phyloP scores from a whole-genome alignment of 1,140 invertebrate genomes.

The Zaprionus tsacasi region DNA sequence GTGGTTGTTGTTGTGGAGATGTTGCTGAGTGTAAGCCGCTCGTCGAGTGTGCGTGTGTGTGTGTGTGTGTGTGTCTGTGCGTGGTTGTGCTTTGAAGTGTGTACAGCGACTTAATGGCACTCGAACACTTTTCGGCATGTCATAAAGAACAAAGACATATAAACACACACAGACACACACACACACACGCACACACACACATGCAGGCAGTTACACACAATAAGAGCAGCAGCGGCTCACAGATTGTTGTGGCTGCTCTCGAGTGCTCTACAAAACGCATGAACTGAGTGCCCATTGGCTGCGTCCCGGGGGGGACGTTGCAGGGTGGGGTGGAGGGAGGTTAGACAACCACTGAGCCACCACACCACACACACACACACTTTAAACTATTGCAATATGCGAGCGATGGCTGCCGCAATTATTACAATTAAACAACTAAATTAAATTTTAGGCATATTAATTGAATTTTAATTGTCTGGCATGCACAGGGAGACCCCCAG shows the following conservation, averaged over 20 bases:
- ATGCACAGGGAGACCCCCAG: conserved; percentile 41
- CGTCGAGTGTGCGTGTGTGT: conserved; percentile 31
- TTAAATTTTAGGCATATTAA: conserved; percentile 72
- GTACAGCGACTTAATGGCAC: conserved; percentile 78
- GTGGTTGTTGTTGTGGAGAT: conserved; percentile 12
- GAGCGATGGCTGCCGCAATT: conserved; percentile 47
- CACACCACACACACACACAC: conserved; percentile 18
- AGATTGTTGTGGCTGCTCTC: conserved; percentile 62
- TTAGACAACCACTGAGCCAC: conserved; percentile 6
- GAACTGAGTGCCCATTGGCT: conserved; percentile 23
- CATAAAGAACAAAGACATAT: conserved; percentile 70
- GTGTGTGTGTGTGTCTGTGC: conserved; percentile 41
- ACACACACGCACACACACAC: conserved; percentile 8
- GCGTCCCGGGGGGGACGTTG: background rate
- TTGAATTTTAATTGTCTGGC: conserved; percentile 74
- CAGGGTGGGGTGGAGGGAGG: background rate
- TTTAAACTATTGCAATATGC: conserved; percentile 30
- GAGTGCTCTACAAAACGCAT: conserved; percentile 51
- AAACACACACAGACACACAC: conserved; percentile 22
- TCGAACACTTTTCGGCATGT: conserved; percentile 81
- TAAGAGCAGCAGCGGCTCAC: conserved; percentile 48
- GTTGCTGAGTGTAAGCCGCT: conserved; percentile 30
- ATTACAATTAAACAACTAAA: conserved; percentile 66
- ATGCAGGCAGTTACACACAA: conserved; percentile 33
- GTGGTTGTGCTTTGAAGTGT: conserved; percentile 56